phyloP scores from a whole-genome alignment of 2,113 vertebrate species.

The Chunga burmeisteri region DNA sequence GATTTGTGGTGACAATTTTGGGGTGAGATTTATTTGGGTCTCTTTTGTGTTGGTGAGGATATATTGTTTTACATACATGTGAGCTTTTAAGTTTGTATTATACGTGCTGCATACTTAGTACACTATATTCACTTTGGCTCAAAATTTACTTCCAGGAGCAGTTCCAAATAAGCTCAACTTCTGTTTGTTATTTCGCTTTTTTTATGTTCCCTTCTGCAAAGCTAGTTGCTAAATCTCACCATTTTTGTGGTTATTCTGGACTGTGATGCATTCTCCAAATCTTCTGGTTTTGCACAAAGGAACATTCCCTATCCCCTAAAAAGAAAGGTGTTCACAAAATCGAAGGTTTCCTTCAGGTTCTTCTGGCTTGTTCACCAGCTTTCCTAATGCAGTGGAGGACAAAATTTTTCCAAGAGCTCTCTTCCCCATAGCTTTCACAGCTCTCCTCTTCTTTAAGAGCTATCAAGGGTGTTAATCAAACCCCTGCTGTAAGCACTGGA shows the following conservation, averaged over 20 bases:
- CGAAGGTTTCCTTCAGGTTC: neutral
- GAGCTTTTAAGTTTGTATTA: neutral
- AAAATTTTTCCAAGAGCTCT: neutral
- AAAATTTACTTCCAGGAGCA: neutral
- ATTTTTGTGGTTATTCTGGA: neutral
- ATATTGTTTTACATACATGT: neutral
- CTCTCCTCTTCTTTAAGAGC: neutral
- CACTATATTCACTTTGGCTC: conserved; percentile 9
- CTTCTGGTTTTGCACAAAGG: neutral
- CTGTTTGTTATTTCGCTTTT: neutral
- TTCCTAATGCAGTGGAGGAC: neutral
- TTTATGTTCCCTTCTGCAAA: neutral
- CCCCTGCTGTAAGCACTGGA: neutral
- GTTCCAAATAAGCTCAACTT: neutral
- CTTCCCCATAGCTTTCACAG: neutral
- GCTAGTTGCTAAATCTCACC: neutral
- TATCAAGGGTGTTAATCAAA: neutral
- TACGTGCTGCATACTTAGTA: neutral
- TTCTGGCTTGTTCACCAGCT: neutral
- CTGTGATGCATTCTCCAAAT: neutral
- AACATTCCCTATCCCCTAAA: neutral
- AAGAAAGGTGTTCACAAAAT: neutral
- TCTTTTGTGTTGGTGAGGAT: neutral
- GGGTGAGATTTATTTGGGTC: neutral
- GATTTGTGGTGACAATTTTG: neutral